Evolutionary conservation across 2,888 invertebrate genomes (phyloP).

Genomic region (Pyrgus malvae): DNA sequence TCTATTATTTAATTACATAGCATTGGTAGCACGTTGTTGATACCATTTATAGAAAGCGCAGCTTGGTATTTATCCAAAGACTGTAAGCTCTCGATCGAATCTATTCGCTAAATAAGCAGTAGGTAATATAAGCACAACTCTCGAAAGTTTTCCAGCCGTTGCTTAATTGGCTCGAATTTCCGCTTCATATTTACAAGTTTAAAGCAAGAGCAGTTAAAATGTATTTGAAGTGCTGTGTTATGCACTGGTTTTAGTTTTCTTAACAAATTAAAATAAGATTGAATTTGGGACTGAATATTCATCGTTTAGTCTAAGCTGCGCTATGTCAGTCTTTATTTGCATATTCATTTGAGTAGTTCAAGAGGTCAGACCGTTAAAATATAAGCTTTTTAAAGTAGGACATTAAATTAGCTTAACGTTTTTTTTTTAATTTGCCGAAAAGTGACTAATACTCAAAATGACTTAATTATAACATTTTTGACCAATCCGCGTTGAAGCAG

Average conservation of each 20-base stretch:
- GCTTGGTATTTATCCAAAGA: too few relatives aligned
- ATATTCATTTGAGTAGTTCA: slow-evolving; percentile 11
- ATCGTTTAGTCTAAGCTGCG: slow-evolving; percentile 4
- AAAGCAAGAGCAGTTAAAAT: slow-evolving; percentile 47
- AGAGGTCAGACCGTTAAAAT: slow-evolving; percentile 10
- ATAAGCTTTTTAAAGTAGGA: slow-evolving; percentile 13
- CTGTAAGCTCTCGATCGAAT: not conserved
- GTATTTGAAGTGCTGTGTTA: slow-evolving; percentile 28
- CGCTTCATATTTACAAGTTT: slow-evolving; percentile 66
- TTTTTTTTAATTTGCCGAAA: too few relatives aligned
- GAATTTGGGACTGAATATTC: slow-evolving; percentile 10
- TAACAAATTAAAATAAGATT: slow-evolving; percentile 12
- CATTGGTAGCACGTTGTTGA: too few relatives aligned
- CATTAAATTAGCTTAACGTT: not conserved
- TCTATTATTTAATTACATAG: too few relatives aligned
- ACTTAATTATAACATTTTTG: too few relatives aligned
- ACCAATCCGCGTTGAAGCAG: too few relatives aligned
- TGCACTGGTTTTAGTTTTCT: slow-evolving; percentile 11
- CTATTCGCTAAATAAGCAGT: not conserved
- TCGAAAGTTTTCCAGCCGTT: slow-evolving; percentile 57
- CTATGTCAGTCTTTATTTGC: slow-evolving; percentile 4
- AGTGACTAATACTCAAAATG: too few relatives aligned
- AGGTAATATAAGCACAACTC: slow-evolving; percentile 39
- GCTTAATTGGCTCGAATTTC: slow-evolving; percentile 71
- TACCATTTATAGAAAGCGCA: too few relatives aligned